Percentiles rank a stretch among this genome's conserved stretches.
phyloP scores from a whole-genome alignment of 2,113 vertebrate genomes.

The Daubentonia madagascariensis region DNA sequence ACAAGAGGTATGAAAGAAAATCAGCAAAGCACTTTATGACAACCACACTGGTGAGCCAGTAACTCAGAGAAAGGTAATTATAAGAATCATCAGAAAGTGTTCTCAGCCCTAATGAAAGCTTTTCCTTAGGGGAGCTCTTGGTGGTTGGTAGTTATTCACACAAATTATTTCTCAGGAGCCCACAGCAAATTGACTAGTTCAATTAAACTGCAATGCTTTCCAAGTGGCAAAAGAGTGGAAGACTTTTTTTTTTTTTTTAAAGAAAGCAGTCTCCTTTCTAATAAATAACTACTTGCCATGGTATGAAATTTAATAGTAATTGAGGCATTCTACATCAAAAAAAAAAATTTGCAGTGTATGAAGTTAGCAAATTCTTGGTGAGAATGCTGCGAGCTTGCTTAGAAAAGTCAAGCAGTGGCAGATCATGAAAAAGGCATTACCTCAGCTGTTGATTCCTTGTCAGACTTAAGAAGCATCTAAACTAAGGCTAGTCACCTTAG shows the following conservation, averaged over 20 bases:
- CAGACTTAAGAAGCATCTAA: background rate
- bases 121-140: conserved; percentile 50
- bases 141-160: conserved; percentile 63
- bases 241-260: conserved; percentile 48
- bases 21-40: conserved; percentile 11
- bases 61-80: conserved; percentile 68
- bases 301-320: conserved; percentile 54
- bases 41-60: background rate
- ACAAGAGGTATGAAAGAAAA: conserved; percentile 21
- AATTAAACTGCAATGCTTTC: conserved; percentile 64
- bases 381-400: background rate
- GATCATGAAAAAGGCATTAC: background rate
- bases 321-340: conserved; percentile 45
- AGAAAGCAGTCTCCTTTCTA: conserved; percentile 43
- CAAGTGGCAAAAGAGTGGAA: conserved; percentile 38
- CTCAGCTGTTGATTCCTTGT: background rate
- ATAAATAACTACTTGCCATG: conserved; percentile 57
- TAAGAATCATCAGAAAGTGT: conserved; percentile 57
- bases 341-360: conserved; percentile 40
- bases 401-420: background rate
- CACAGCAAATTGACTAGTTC: conserved; percentile 56
- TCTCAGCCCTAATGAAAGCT: conserved; percentile 57
- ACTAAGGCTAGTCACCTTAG: background rate
- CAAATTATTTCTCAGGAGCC: conserved; percentile 64
- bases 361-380: conserved; percentile 55